These are phyloP conservation scores for Thunnus maccoyii DNA, from an alignment of 2,113 vertebrate genomes.

Conservation along the genomic window DNA sequence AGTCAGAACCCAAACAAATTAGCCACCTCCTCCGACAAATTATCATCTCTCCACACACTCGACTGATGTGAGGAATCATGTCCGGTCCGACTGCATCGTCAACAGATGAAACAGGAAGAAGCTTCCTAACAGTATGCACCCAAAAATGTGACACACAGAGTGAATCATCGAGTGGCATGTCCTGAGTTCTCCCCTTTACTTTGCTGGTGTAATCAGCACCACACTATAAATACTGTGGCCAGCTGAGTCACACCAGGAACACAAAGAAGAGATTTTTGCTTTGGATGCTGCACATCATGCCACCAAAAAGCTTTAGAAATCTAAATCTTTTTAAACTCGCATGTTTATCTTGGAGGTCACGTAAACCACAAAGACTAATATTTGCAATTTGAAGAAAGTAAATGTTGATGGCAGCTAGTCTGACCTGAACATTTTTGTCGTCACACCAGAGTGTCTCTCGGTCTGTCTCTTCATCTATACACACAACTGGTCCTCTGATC, in stretches of 20 bases:
- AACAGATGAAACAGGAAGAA: constrained; percentile 49
- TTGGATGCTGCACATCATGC: constrained; percentile 6
- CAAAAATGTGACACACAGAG: constrained; percentile 56
- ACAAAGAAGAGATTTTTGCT: constrained; percentile 23
- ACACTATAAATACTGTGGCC: constrained; percentile 42
- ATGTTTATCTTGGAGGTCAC: constrained; percentile 24
- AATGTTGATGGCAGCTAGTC: constrained; percentile 21
- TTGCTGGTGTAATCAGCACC: constrained; percentile 56
- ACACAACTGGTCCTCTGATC: constrained; percentile 16
- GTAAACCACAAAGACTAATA: constrained; percentile 35
- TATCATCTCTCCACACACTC: constrained; percentile 44
- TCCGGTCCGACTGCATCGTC: constrained; percentile 49
- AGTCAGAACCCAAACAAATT: constrained; percentile 75
- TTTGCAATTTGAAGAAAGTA: constrained; percentile 48
- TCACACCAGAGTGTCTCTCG: neutral
- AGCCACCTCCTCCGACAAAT: constrained; percentile 63
- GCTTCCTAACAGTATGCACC: constrained; percentile 32
- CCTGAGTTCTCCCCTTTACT: constrained; percentile 46
- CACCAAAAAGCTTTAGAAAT: constrained; percentile 24
- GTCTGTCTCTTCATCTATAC: neutral
- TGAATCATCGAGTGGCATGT: constrained; percentile 73
- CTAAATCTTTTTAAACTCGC: constrained; percentile 8
- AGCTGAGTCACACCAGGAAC: constrained; percentile 64
- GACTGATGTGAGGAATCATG: constrained; percentile 56
- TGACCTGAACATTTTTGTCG: constrained; percentile 28